Conservation (phyloP, 2,888 invertebrate species). For the Bruchidius siliquastri region DNA sequence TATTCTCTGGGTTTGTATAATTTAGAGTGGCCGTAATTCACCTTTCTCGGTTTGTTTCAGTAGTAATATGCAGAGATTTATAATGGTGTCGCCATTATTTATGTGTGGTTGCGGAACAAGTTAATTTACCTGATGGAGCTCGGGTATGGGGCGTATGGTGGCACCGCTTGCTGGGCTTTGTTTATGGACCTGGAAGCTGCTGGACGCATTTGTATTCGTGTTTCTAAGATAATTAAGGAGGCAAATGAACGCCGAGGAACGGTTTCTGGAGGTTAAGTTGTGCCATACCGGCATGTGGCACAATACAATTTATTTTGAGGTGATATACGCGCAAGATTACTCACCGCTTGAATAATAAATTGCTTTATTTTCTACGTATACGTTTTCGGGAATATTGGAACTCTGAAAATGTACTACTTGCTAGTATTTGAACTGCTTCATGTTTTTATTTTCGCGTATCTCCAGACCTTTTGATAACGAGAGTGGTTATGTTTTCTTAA, state of each 20-base stretch:
- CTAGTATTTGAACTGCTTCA: too few species aligned
- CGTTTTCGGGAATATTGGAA: too few species aligned
- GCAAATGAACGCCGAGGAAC: not conserved
- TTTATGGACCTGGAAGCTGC: not conserved
- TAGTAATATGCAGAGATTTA: slow-evolving; percentile 25
- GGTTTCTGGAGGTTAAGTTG: not conserved
- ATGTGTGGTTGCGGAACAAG: slow-evolving; percentile 19
- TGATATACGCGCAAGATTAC: not conserved
- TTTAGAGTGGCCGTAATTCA: not conserved
- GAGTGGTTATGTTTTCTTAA: too few species aligned
- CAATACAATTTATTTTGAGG: not conserved
- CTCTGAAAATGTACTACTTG: too few species aligned
- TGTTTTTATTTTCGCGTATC: too few species aligned
- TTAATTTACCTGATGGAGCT: slow-evolving; percentile 18
- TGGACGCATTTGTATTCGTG: not conserved
- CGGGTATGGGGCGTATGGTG: not conserved
- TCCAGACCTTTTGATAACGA: too few species aligned
- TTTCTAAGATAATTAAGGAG: not conserved
- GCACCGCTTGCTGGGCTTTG: not conserved
- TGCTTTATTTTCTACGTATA: too few species aligned
- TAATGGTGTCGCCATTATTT: slow-evolving; percentile 18
- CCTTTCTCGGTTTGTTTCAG: slow-evolving; percentile 9
- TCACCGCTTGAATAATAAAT: too few species aligned
- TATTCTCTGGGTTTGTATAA: not conserved
- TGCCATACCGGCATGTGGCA: not conserved